Conservation (phyloP, 2,888 invertebrate species). For the Quadroppia sp. region DNA sequence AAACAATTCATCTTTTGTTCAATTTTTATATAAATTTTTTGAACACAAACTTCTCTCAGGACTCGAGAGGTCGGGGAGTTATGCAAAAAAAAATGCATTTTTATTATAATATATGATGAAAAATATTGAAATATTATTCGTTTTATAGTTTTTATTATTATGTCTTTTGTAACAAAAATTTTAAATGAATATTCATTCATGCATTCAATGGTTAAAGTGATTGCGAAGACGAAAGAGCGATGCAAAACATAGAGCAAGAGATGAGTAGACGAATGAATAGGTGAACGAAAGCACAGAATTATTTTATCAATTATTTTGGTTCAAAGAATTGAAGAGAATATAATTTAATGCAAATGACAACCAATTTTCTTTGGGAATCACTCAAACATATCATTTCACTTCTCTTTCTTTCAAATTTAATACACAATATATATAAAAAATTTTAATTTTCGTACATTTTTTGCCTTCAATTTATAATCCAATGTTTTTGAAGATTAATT, state of each 20-base stretch:
- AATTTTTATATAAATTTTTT: background rate
- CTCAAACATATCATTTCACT: background rate
- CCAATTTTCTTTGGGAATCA: slow-evolving; percentile 18
- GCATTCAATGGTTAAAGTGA: slow-evolving; percentile 24
- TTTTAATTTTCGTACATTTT: too few species aligned
- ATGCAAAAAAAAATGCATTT: background rate
- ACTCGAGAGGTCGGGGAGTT: background rate
- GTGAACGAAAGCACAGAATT: slow-evolving; percentile 13
- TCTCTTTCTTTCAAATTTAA: too few species aligned
- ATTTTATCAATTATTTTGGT: slow-evolving; percentile 37
- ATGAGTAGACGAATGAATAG: background rate
- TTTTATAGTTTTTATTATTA: background rate
- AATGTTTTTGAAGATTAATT: background rate
- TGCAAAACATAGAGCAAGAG: too few species aligned
- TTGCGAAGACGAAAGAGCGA: background rate
- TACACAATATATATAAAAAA: too few species aligned
- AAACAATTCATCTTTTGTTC: slow-evolving; percentile 1
- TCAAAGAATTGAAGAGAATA: slow-evolving; percentile 11
- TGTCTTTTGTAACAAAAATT: background rate
- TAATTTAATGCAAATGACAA: slow-evolving; percentile 35
- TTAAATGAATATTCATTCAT: slow-evolving; percentile 32
- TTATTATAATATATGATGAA: background rate
- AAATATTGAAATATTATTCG: background rate
- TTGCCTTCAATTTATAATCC: background rate
- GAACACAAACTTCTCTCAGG: background rate